Evolutionary conservation across 2,888 invertebrate species (phyloP).

Genomic region (Marasmarcha lunaedactyla): DNA sequence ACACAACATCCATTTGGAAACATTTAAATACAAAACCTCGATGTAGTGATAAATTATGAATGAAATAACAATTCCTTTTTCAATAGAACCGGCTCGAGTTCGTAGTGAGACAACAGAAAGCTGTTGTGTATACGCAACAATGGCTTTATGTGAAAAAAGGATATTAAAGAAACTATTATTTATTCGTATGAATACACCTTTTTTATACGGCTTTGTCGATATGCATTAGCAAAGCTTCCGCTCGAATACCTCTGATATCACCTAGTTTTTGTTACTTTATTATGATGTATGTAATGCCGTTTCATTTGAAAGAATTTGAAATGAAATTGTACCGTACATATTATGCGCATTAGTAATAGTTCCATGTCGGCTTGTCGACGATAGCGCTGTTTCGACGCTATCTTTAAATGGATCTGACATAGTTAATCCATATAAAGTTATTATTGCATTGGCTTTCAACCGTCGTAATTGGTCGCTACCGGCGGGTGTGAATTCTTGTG

Average conservation of each 20-base stretch:
- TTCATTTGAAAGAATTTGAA: constrained; percentile 3
- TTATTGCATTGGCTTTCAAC: constrained; percentile 51
- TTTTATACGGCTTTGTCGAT: constrained; percentile 29
- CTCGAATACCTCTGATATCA: constrained; percentile 26
- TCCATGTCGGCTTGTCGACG: constrained; percentile 29
- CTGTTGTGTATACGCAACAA: constrained; percentile 41
- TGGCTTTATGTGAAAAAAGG: constrained; percentile 34
- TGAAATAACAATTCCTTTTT: constrained; percentile 41
- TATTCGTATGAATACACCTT: constrained; percentile 25
- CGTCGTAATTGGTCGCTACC: constrained; percentile 54
- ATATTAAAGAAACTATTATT: background rate
- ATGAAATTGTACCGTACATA: constrained; percentile 27
- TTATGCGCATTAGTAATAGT: constrained; percentile 34
- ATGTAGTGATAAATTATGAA: constrained; percentile 62
- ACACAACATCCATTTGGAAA: constrained; percentile 41
- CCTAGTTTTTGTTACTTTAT: constrained; percentile 25
- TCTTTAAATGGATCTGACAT: constrained; percentile 55
- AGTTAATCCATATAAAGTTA: constrained; percentile 60
- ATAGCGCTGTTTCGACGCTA: constrained; percentile 35
- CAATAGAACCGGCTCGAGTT: constrained; percentile 40
- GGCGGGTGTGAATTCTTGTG: constrained; percentile 48
- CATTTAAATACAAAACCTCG: constrained; percentile 57
- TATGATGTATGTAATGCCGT: constrained; percentile 8
- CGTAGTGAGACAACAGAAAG: constrained; percentile 30
- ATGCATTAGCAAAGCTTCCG: constrained; percentile 26